Conservation (phyloP, 2,888 invertebrate species). For the Ommatoiulus sabulosus region DNA sequence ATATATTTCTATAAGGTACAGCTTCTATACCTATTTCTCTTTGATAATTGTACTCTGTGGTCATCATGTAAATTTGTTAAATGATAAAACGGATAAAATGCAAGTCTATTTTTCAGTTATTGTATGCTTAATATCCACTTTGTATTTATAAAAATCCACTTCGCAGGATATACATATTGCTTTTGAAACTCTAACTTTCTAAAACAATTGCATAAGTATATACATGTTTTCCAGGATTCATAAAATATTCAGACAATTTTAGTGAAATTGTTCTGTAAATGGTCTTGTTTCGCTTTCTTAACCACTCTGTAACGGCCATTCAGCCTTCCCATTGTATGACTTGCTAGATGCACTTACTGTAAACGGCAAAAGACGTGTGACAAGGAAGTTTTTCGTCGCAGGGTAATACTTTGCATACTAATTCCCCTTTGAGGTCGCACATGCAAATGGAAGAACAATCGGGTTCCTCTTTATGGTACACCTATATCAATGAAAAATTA, state of each 20-base stretch:
- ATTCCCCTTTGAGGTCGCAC: constrained; percentile 81
- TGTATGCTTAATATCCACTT: too few species aligned
- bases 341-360: constrained; percentile 58
- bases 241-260: neutral
- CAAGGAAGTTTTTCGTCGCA: constrained; percentile 57
- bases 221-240: neutral
- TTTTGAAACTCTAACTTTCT: neutral
- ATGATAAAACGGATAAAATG: too few species aligned
- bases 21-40: too few species aligned
- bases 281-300: neutral
- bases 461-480: constrained; percentile 85
- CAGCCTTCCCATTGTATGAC: neutral
- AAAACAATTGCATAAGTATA: neutral
- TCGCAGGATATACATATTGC: neutral
- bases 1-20: too few species aligned
- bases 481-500: constrained; percentile 68
- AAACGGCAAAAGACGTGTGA: constrained; percentile 61
- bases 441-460: constrained; percentile 92
- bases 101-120: too few species aligned
- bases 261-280: neutral
- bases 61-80: too few species aligned
- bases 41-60: too few species aligned
- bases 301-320: neutral
- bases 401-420: constrained; percentile 65
- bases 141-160: too few species aligned